phyloP scores from a whole-genome alignment of 2,888 invertebrate genomes.

The Cosmopolites sordidus region DNA sequence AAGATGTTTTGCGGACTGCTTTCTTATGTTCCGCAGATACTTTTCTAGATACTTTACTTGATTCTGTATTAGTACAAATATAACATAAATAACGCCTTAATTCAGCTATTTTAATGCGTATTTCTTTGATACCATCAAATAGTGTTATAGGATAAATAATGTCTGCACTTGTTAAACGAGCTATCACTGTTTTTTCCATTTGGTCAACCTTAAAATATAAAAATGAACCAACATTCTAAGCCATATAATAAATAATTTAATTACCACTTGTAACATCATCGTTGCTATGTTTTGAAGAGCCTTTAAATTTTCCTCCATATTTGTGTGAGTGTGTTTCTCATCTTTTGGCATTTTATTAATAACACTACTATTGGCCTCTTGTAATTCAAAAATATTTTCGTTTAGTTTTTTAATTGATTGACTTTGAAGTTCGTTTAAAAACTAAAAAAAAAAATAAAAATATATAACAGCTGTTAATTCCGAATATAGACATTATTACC shows the following conservation, averaged over 20 bases:
- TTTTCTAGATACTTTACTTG: constrained; percentile 7
- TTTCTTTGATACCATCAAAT: constrained; percentile 32
- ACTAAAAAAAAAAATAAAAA: constrained; percentile 32
- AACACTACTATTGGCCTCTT: constrained; percentile 44
- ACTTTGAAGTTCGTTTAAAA: constrained; percentile 46
- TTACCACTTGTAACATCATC: constrained; percentile 46
- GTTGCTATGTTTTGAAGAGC: constrained; percentile 45
- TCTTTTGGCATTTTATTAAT: constrained; percentile 36
- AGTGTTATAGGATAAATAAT: constrained; percentile 7
- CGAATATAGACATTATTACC: constrained; percentile 1
- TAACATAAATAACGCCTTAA: constrained; percentile 46
- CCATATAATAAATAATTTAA: too few species aligned
- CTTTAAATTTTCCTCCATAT: constrained; percentile 40
- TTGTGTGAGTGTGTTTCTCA: constrained; percentile 30
- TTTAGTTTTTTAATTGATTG: constrained; percentile 44
- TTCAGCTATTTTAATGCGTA: constrained; percentile 46
- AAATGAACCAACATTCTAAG: too few species aligned
- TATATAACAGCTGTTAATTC: background rate
- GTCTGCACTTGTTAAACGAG: constrained; percentile 3
- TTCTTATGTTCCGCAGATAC: constrained; percentile 27
- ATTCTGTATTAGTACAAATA: constrained; percentile 40
- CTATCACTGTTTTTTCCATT: constrained; percentile 25
- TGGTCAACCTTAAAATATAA: constrained; percentile 34
- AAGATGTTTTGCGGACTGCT: constrained; percentile 32
- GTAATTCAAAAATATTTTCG: constrained; percentile 46